phyloP scores from a whole-genome alignment of 2,113 vertebrate species.

The Spea multiplicata region DNA sequence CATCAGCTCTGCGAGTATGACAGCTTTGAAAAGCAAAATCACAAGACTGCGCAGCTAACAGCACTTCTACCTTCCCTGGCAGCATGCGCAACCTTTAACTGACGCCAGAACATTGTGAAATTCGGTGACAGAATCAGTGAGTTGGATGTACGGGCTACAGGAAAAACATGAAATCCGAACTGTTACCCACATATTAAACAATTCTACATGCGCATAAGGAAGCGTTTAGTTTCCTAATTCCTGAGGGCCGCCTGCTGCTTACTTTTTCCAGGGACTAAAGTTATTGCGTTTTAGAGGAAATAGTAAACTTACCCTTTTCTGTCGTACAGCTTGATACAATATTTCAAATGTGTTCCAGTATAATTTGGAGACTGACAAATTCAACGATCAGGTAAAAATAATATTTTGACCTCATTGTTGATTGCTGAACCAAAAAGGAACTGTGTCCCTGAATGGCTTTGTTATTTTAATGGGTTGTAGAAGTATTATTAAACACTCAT shows the following conservation, averaged over 20 bases:
- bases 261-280: too few relatives aligned
- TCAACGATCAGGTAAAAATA: too few relatives aligned
- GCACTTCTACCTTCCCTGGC: slow-evolving; percentile 31
- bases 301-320: too few relatives aligned
- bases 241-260: background rate
- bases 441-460: too few relatives aligned
- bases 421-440: too few relatives aligned
- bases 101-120: slow-evolving; percentile 8
- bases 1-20: slow-evolving; percentile 28
- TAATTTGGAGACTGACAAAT: too few relatives aligned
- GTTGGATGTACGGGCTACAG: background rate
- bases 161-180: background rate
- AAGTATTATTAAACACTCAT: too few relatives aligned
- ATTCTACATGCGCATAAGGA: slow-evolving; percentile 20
- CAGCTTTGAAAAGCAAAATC: slow-evolving; percentile 39
- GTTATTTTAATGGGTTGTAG: too few relatives aligned
- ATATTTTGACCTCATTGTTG: too few relatives aligned
- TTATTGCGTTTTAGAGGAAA: too few relatives aligned
- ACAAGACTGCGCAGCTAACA: slow-evolving; percentile 36
- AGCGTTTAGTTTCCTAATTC: slow-evolving; percentile 10
- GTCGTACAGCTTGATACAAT: too few relatives aligned
- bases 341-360: too few relatives aligned
- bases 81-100: slow-evolving; percentile 35
- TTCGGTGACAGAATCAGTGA: slow-evolving; percentile 17
- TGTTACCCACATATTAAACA: slow-evolving; percentile 34